Percentiles rank a stretch among this genome's conserved stretches.
These are phyloP conservation scores for Petrocephalus microphthalmus DNA, from an alignment of 2,113 vertebrate species.

Conservation along the genomic window DNA sequence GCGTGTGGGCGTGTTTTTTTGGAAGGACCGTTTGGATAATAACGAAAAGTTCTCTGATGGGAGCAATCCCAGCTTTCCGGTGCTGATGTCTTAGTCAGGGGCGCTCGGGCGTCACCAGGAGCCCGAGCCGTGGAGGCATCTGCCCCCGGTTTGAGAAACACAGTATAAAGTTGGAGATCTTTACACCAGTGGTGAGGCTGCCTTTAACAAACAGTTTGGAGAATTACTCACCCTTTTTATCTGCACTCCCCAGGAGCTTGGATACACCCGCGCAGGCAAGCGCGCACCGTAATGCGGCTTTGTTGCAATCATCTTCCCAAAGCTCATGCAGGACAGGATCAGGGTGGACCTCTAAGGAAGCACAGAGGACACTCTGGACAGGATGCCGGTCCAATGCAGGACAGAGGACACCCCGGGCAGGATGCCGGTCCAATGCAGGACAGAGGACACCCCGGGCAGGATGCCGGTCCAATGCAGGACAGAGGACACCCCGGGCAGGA, in stretches of 20 bases:
- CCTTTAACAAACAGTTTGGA: not conserved
- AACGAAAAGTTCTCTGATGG: not conserved
- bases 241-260: not conserved
- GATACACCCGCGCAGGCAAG: not conserved
- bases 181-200: not conserved
- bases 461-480: too few relatives aligned
- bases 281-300: not conserved
- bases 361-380: not conserved
- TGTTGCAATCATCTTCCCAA: not conserved
- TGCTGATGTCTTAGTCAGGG: not conserved
- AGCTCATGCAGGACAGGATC: not conserved
- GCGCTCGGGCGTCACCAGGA: too few relatives aligned
- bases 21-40: not conserved
- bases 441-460: too few relatives aligned
- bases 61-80: not conserved
- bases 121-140: not conserved
- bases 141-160: not conserved
- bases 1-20: not conserved
- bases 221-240: not conserved
- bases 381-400: too few relatives aligned
- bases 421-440: too few relatives aligned
- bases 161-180: not conserved
- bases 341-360: not conserved
- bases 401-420: too few relatives aligned
- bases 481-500: too few relatives aligned